phyloP scores from a whole-genome alignment of 2,888 invertebrate species.

The Carcina quercana region DNA sequence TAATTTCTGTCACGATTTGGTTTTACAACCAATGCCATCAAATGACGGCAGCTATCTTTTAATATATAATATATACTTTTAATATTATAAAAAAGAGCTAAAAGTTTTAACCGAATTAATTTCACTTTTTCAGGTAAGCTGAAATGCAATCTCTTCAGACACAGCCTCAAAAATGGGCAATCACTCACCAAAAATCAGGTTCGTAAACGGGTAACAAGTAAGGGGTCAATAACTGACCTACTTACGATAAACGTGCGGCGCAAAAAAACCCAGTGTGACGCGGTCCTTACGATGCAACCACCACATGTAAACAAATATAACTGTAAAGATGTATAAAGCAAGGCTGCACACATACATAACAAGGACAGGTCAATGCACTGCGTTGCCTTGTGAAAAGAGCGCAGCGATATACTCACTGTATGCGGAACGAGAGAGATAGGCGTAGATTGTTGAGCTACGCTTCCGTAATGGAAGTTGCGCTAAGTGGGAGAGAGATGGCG shows the following conservation, averaged over 20 bases:
- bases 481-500: slow-evolving; percentile 55
- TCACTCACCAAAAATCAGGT: no score
- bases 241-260: slow-evolving; percentile 4
- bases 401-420: slow-evolving; percentile 31
- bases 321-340: slow-evolving; percentile 65
- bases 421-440: slow-evolving; percentile 34
- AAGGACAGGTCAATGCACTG: slow-evolving; percentile 74
- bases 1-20: no score
- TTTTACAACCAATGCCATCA: no score
- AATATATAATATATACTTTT: no score
- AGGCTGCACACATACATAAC: slow-evolving; percentile 69
- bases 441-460: slow-evolving; percentile 31
- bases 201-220: no score
- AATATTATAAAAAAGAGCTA: no score
- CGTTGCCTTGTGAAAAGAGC: slow-evolving; percentile 66
- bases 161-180: no score
- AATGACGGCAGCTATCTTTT: no score
- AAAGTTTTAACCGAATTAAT: no score
- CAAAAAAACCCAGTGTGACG: slow-evolving; percentile 43
- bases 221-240: slow-evolving; percentile 5
- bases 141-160: no score
- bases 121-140: no score
- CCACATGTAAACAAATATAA: slow-evolving; percentile 38
- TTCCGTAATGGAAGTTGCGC: slow-evolving; percentile 34
- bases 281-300: slow-evolving; percentile 60